Percentiles rank a stretch among this genome's conserved stretches.
These are phyloP conservation scores for Pelecanoides urinatrix DNA, from an alignment of 2,113 vertebrate genomes.

Conservation along the genomic window DNA sequence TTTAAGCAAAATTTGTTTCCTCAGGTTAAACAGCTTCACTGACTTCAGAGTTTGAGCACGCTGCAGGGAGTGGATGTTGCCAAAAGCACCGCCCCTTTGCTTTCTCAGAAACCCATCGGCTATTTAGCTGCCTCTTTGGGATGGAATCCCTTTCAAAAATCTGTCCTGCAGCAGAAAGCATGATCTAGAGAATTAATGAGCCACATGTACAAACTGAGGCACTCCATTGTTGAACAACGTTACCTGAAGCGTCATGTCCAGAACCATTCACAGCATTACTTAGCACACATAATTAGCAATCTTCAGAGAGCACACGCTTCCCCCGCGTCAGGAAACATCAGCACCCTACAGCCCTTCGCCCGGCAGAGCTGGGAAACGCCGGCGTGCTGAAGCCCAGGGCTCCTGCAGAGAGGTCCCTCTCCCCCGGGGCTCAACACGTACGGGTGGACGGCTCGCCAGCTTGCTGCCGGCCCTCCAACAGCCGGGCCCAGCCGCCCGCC, in stretches of 20 bases:
- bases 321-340: fast-evolving
- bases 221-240: fast-evolving
- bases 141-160: background rate
- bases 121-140: background rate
- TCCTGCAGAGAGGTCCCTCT: background rate
- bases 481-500: fast-evolving
- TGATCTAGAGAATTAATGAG: background rate
- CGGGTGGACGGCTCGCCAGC: fast-evolving
- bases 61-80: background rate
- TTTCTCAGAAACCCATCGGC: background rate
- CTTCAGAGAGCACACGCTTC: background rate
- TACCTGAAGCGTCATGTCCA: fast-evolving
- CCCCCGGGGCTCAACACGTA: fast-evolving
- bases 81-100: background rate
- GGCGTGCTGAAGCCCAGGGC: fast-evolving
- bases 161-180: background rate
- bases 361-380: background rate
- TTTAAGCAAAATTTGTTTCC: background rate
- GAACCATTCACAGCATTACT: background rate
- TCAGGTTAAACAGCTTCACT: background rate
- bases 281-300: background rate
- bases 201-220: background rate
- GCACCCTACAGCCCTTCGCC: background rate
- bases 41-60: background rate
- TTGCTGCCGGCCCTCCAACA: fast-evolving